Base-by-base conservation (phyloP, 2,797 vertebrate species). In the Botia kubotai region DNA sequence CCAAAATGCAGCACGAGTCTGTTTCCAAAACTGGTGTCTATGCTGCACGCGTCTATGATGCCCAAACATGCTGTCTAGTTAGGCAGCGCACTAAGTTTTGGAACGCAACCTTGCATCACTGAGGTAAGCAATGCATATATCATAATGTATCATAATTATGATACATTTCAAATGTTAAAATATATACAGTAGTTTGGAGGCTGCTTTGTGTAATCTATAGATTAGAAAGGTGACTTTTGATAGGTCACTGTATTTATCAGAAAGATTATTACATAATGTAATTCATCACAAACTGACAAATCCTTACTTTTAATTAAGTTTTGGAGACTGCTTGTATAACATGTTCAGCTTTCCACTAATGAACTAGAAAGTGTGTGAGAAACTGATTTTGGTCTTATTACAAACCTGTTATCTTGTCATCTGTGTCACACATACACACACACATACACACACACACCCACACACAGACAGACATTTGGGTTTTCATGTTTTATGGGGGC, bases 381-480 rank as follows among this genome's bases (percentile, higher is more conserved):
- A 74, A 48, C 39, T 60, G 21, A 19, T 68, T 77, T 58, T 60
- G 55, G 36, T 57, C 60, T 65, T 4, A 58, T 62, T 75, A 39
- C 16, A 72, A 66, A 83, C 72, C 46, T 74, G 55, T 52, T 52
- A 60, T 78, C 53, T 69, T 70, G 33, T 75, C 67, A 75, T 57
- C 65, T 75, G 48, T 26, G 46, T 75, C 21, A 57, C 36, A 79
- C 60, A 52, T 46, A 68, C 53, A 67, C 21, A 66, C 39, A 80
- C 29, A 71, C 36, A 65, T 21, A 71, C 23, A 26, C 23, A 26
- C 23, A 26, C 23, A 26, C 23, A 26, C 23, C 1, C 23, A 26
- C 23, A 26, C 23, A 2, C 23, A 26, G 1, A 26, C n/a, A n/a
- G n/a, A n/a, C n/a, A n/a, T n/a, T n/a, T 26, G 23, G 23, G 23